phyloP scores from a whole-genome alignment of 2,888 invertebrate species.

The Eupelmus urozonus region DNA sequence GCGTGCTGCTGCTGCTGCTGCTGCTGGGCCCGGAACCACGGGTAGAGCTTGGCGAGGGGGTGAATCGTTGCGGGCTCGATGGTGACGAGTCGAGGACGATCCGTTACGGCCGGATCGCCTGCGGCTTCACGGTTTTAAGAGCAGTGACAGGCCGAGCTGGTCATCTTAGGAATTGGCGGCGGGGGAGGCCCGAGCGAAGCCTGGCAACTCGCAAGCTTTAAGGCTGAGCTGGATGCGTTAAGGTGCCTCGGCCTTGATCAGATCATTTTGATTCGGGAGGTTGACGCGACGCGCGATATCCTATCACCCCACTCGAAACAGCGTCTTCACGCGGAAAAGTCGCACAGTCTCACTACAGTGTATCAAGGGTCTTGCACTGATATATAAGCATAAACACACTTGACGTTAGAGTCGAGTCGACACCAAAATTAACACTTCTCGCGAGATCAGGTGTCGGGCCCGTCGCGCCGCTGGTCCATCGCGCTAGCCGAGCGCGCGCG shows the following conservation, averaged over 20 bases:
- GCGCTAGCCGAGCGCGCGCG: background rate
- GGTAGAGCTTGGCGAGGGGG: constrained; percentile 59
- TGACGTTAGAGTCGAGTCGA: background rate
- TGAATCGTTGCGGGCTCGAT: constrained; percentile 52
- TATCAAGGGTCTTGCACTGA: background rate
- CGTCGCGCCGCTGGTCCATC: constrained; percentile 31
- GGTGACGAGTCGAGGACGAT: constrained; percentile 30
- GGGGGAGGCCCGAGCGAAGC: background rate
- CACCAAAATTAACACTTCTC: background rate
- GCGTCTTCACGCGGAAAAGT: background rate
- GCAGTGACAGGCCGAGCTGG: constrained; percentile 11
- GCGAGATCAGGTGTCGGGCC: background rate
- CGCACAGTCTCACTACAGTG: background rate
- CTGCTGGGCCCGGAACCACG: constrained; percentile 60
- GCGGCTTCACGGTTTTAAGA: constrained; percentile 37
- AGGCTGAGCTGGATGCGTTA: background rate
- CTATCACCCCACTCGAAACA: too few species aligned
- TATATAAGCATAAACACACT: too few species aligned
- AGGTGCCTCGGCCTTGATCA: background rate
- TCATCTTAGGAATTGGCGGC: background rate
- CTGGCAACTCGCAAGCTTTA: background rate
- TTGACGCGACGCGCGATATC: too few species aligned
- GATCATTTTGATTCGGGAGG: background rate
- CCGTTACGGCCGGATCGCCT: constrained; percentile 22
- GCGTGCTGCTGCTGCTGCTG: too few species aligned